Base-by-base conservation (phyloP, 1,140 invertebrate genomes). In the Melipona quadrifasciata region DNA sequence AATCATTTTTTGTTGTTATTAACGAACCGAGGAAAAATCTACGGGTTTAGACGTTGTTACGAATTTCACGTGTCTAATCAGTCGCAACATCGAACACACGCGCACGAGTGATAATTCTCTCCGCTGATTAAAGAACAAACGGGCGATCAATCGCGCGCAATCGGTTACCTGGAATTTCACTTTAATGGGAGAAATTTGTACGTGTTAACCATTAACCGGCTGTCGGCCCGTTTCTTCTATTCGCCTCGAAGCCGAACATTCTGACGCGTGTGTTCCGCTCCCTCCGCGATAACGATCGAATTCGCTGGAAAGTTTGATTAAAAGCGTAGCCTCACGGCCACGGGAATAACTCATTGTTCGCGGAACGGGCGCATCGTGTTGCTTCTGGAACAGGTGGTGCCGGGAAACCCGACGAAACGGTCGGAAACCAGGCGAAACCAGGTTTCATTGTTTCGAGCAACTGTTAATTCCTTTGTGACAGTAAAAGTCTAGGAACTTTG, bases 121-220 rank as follows among this genome's bases (percentile, higher is more conserved):
- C 8, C 31, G 31, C 14, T 4, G 64, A 82, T 84, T 21, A 61
- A 80, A 61, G 53, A 24, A 68, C 34, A 74, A 57, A 73, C n/a
- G 31, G 24, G 67, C 65, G 8, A 80, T 80, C 68, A 58, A 65
- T 84, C 65, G 58, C 16, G 27, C 12, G 34, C 27, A 12, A 24
- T 17, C 31, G 61, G 21, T 55, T 34, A 19, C n/a, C 51, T 58
- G 80, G 70, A 82, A 85, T 90, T 84, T 90, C 85, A 80, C 76
- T 87, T 83, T 89, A 90, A 90, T 89, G 75, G 80, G 79, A 77
- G 88, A 89, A 89, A 89, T 84, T 84, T 70, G 87, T 87, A 85
- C 53, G 71, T 70, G 65, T 89, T 82, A 89, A 80, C 67, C 71
- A 65, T 73, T 88, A 87, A 80, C 86, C 67, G 55, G 84, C 80